Evolutionary conservation across 2,888 invertebrate genomes (phyloP), one percentile per base, ranked within the genome.

Genomic region (Scaptomyza parva): DNA sequence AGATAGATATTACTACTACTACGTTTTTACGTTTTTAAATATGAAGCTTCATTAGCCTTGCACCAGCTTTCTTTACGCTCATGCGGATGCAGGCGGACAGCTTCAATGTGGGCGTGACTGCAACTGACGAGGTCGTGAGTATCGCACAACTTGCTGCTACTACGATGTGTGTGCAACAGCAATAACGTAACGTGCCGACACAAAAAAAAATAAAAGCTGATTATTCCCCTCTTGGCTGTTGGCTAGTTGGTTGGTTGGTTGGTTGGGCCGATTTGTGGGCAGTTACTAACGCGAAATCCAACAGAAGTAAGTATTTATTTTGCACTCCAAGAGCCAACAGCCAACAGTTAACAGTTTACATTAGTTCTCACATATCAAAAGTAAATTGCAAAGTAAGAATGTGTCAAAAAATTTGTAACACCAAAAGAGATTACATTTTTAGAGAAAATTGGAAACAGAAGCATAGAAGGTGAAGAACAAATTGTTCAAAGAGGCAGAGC

Each of bases 81-180:
- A 43, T 50, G 41, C 26, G 63, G 58, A 58, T 72, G 70, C 78
- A 78, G 70, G 70, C 80, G 76, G 71, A 74, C 77, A 74, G 60
- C 57, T 59, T 74, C 41, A 55, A 66, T 58, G 70, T 63, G 65
- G 79, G 79, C 79, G 79, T 74, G 76, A 58, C 64, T 43, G 60
- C 60, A 74, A 67, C 82, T 69, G 78, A 71, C 78, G 80, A 81
- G 85, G 75, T 83, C 80, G 80, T 83, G 78, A 85, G 76, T 80
- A 82, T 85, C 80, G 77, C 70, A 79, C 72, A 75, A 82, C 75
- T 79, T 71, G 81, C 70, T 58, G 60, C 67, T 73, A 30, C 30
- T 9, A 30, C 11, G 12, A 48, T 62, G 41, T 28, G 28, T 51
- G 70, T 62, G 64, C 65, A 76, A 67, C 28, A 30, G 12, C 45